phyloP scores from a whole-genome alignment of 2,113 vertebrate genomes.

The Ochotona princeps region DNA sequence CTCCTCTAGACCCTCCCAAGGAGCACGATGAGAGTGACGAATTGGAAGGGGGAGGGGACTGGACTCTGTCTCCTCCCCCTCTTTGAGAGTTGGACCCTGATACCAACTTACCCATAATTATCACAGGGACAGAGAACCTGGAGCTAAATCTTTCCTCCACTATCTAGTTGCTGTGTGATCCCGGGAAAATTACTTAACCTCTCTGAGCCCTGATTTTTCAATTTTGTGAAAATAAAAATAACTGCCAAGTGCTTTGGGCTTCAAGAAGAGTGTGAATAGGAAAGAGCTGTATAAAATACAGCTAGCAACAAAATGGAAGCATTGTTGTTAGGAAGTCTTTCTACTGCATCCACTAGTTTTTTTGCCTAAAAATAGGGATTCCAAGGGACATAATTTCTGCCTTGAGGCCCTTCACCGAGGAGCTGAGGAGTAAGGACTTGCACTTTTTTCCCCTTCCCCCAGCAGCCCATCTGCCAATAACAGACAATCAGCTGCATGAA shows the following conservation, averaged over 20 bases:
- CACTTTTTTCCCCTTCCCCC: background rate
- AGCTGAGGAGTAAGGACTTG: background rate
- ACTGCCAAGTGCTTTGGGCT: background rate
- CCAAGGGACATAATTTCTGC: background rate
- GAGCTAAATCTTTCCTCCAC: background rate
- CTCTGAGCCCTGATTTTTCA: background rate
- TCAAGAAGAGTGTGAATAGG: background rate
- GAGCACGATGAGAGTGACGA: background rate
- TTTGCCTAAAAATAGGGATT: background rate
- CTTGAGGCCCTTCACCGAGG: background rate
- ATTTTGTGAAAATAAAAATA: conserved; percentile 12
- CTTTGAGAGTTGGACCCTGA: background rate
- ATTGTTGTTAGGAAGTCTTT: conserved; percentile 6
- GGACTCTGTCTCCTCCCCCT: background rate
- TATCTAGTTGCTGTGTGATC: conserved; percentile 8
- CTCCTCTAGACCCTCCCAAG: background rate
- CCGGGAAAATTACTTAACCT: background rate
- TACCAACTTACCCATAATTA: background rate
- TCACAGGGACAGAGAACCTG: background rate
- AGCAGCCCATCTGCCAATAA: background rate
- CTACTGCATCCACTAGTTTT: background rate
- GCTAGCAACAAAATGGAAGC: background rate
- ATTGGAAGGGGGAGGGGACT: background rate
- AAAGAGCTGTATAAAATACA: background rate
- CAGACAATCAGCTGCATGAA: background rate